Base-by-base conservation (phyloP, 2,888 invertebrate species). In the Alitta virens region DNA sequence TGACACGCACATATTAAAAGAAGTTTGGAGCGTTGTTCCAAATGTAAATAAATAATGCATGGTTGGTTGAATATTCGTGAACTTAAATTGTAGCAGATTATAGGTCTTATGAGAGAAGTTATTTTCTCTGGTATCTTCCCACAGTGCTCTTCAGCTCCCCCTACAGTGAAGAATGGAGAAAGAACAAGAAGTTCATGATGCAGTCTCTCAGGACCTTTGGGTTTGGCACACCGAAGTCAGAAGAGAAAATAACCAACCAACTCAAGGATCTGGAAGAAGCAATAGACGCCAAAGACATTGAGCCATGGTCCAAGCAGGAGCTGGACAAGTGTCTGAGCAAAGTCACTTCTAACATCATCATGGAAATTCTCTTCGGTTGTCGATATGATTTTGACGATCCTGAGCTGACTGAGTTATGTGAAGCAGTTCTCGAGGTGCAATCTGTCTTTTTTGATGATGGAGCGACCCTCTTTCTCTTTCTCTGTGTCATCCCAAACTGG, bases 181-280 rank as follows among this genome's bases (percentile, higher is more conserved):
- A 40, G 42, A 56, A 56, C 24, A 56, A 56, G 43, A 56, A 43
- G 21, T 56, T 56, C 24, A 24, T 42, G 12, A 23, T 43, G 3
- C 23, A 38, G 42, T 16, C 23, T 14, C 42, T 56, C 1, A 56
- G 42, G 25, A 42, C 18, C 1, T 43, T 42, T 42, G 56, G 56
- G 1, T 56, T 56, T 56, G 56, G 56, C 7, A 43, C 56, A 12
- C 9, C 56, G 43, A 25, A 18, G 24, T 21, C 42, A 9, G 56
- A 56, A 25, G 43, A 25, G 14, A 40, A 43, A 42, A 56, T 56
- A 24, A 38, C 40, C n/a, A 42, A 56, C 9, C 24, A 56, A 21
- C 24, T 56, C 2, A 9, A n/a, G 1, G 2, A 12, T 25, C 43
- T 56, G 40, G 42, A 42, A 24, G 56, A 56, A 16, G n/a, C 24